A percentile compares a stretch with the other conserved stretches of the same genome.
These are phyloP conservation scores for Pterois miles DNA, from an alignment of 2,797 vertebrate species.

Conservation along the genomic window DNA sequence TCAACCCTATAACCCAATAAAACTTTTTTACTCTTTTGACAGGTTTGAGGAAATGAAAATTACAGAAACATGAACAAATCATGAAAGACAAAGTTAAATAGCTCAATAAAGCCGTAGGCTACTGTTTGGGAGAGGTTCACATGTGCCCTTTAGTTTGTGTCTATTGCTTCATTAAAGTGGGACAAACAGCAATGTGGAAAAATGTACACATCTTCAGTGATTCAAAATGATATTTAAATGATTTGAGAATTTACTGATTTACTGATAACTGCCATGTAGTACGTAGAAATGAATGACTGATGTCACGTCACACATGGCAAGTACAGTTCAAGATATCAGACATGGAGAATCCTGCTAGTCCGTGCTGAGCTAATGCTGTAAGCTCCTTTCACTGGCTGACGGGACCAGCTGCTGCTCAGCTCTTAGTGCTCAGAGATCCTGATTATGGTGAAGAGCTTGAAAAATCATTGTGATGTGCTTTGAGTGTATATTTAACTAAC, in stretches of 20 bases:
- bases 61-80: background rate
- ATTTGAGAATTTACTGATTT: background rate
- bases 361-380: background rate
- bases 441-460: conserved; percentile 1
- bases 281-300: background rate
- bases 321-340: background rate
- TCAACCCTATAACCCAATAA: too few relatives aligned
- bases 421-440: background rate
- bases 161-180: background rate
- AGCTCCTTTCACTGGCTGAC: background rate
- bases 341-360: background rate
- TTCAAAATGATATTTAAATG: background rate
- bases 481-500: background rate
- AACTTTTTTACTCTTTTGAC: rapidly evolving
- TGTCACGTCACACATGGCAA: background rate
- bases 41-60: background rate
- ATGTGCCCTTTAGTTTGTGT: background rate
- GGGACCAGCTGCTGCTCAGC: background rate
- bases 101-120: background rate
- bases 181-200: background rate
- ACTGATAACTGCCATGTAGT: background rate
- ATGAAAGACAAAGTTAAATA: background rate
- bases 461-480: background rate
- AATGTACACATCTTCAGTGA: too few relatives aligned
- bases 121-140: background rate